phyloP scores from a whole-genome alignment of 35 echinoderm and acorn worm genomes.

The Chiridota heheva region DNA sequence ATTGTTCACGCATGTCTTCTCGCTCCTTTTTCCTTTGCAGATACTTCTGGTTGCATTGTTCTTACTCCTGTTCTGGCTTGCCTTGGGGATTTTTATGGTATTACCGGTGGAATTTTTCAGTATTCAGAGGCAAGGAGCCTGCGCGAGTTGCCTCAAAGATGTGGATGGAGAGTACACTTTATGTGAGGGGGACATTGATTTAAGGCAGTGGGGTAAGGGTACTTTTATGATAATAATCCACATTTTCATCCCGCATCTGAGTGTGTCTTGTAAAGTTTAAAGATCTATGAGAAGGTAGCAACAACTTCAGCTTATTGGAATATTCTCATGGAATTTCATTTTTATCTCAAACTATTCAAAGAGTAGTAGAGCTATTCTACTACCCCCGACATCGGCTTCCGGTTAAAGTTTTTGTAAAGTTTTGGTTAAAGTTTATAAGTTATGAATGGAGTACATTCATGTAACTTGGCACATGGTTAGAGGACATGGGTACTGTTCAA shows the following conservation, averaged over 20 bases:
- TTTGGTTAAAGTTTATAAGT: not conserved
- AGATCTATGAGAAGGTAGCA: too few relatives aligned
- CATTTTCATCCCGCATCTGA: not conserved
- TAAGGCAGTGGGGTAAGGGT: slow-evolving; percentile 85
- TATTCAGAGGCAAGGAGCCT: slow-evolving; percentile 66
- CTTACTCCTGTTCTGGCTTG: slow-evolving; percentile 70
- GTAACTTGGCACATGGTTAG: too few relatives aligned
- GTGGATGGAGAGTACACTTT: not conserved
- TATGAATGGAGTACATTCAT: too few relatives aligned
- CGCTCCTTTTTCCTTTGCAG: slow-evolving; percentile 44
- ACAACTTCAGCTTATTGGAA: too few relatives aligned
- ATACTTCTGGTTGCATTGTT: slow-evolving; percentile 69
- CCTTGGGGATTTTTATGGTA: slow-evolving; percentile 48
- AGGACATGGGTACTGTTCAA: too few relatives aligned
- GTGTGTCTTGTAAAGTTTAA: too few relatives aligned
- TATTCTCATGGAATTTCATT: too few relatives aligned
- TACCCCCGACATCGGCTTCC: too few relatives aligned
- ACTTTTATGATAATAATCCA: not conserved
- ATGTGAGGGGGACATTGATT: slow-evolving; percentile 54
- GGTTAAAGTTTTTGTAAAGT: too few relatives aligned
- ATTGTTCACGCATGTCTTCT: not conserved
- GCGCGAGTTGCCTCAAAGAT: slow-evolving; percentile 31
- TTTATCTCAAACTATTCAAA: too few relatives aligned
- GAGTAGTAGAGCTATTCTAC: too few relatives aligned
- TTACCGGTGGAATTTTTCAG: slow-evolving; percentile 76